These are phyloP conservation scores for Archilochus colubris DNA, from an alignment of 2,113 vertebrate genomes.

Conservation along the genomic window DNA sequence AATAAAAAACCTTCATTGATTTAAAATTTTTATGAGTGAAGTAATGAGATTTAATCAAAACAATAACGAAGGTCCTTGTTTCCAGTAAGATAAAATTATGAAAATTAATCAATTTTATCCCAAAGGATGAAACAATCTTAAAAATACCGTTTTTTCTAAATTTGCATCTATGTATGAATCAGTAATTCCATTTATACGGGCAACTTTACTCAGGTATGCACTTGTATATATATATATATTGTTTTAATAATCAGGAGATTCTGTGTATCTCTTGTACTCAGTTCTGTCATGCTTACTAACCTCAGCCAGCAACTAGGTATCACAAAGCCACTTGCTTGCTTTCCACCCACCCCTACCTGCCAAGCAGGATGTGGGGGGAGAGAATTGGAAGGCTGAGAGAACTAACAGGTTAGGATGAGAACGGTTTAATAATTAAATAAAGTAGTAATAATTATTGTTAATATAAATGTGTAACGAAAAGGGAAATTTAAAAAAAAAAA, in stretches of 20 bases:
- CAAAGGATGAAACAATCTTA: background rate
- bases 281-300: accelerated
- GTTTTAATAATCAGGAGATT: background rate
- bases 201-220: background rate
- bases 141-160: background rate
- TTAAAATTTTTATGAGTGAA: background rate
- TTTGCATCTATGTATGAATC: background rate
- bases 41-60: background rate
- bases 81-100: background rate
- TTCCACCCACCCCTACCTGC: background rate
- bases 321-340: background rate
- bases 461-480: background rate
- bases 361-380: background rate
- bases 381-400: background rate
- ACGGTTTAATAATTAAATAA: background rate
- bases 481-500: background rate
- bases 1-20: background rate
- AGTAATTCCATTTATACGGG: background rate
- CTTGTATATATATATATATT: too few species aligned
- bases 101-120: background rate
- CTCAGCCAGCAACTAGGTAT: background rate
- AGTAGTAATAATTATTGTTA: background rate
- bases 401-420: background rate
- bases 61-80: background rate
- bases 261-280: accelerated